phyloP scores from a whole-genome alignment of 2,797 vertebrate species.

The Enteromius mattozi region DNA sequence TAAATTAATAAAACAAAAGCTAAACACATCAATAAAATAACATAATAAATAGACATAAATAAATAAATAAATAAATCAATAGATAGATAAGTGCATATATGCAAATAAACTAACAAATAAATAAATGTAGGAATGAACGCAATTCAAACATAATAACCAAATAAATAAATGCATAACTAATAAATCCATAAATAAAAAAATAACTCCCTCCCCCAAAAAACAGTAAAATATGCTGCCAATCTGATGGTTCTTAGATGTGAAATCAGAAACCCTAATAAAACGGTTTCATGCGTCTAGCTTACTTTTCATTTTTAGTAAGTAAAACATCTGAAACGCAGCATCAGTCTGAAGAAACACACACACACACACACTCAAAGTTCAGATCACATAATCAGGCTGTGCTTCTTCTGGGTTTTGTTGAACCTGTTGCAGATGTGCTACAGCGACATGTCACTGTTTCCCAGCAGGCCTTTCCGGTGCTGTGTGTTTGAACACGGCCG shows the following conservation, averaged over 20 bases:
- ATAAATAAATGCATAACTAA: neutral
- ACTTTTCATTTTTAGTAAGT: neutral
- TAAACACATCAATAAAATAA: no score
- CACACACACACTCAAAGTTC: neutral
- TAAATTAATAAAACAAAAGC: neutral
- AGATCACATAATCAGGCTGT: slow-evolving; percentile 1
- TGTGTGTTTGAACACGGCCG: slow-evolving; percentile 56
- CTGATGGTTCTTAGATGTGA: neutral
- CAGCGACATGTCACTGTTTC: slow-evolving; percentile 58
- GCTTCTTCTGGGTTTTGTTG: slow-evolving; percentile 19
- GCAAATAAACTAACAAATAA: neutral
- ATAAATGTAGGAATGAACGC: neutral
- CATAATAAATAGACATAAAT: neutral
- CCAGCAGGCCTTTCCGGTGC: slow-evolving; percentile 54
- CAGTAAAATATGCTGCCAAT: neutral
- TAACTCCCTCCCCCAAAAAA: neutral
- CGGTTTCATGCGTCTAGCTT: neutral
- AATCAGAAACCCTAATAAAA: neutral
- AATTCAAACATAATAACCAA: no score
- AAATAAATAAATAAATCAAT: neutral
- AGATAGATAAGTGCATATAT: neutral
- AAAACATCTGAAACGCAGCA: neutral
- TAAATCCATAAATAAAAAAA: neutral
- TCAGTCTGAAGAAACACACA: neutral
- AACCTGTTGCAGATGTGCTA: slow-evolving; percentile 59